Evolutionary conservation across 2,113 vertebrate genomes (phyloP), one percentile per base, ranked within the genome.

Genomic region (Syrrhaptes paradoxus): DNA sequence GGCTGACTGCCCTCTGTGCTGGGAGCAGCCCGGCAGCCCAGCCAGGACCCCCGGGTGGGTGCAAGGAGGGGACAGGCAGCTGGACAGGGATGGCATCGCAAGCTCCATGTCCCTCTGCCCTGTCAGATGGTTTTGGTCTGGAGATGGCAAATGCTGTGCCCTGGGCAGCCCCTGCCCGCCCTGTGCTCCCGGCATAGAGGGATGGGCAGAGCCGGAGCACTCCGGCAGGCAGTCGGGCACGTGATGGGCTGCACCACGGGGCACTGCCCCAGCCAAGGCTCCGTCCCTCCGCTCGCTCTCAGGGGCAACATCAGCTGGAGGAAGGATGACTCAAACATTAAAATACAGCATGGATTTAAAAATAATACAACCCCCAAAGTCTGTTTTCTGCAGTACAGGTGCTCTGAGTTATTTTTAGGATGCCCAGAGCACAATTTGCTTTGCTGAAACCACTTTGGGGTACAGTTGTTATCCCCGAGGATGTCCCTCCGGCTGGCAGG

Each of bases 231-330:
- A 77, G 26, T 6, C 4, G 6, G 45, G 58, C 58, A 52, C 4
- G 1, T 2, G 4, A 57, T 72, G 46, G n/a, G 25, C 46, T 93
- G 54, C 11, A 22, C 66, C 0, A 2, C 1, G 3, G 25, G 26
- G 19, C 7, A 14, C 45, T 87, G 70, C 43, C 61, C 18, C 0
- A 0, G 11, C 32, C 29, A 5, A 22, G 32, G 46, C 45, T 45
- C 3, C 0, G 31, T 80, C 32, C 36, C 5, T 85, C n/a, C 62
- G 36, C 71, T 85, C 1, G 0, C 38, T 71, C 55, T 89, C 7
- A 19, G 52, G 81, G 29, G 72, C 52, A 86, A 54, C 18, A 48
- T 67, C 65, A 89, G 12, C 67, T 80, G 55, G 41, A 78, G 79
- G 65, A 32, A 84, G 3, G 34, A n/a, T 93, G 68, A 78, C 76